A percentile compares a stretch with the other conserved stretches of the same genome.
These are phyloP conservation scores for Chaetops frenatus DNA, from an alignment of 2,113 vertebrate genomes.

Conservation along the genomic window DNA sequence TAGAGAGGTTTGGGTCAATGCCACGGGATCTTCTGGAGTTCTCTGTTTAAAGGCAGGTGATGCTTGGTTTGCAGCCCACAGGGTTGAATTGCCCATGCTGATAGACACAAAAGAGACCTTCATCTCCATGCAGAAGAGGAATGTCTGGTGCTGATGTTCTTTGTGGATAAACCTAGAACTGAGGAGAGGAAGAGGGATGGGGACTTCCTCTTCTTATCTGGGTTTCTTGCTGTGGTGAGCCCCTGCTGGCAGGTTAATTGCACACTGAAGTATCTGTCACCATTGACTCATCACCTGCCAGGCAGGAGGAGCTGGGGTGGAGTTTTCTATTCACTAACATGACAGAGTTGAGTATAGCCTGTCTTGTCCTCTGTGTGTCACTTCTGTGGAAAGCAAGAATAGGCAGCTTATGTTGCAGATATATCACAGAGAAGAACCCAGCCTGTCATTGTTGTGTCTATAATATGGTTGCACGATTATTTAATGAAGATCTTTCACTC, in stretches of 20 bases:
- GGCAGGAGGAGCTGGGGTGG: not conserved
- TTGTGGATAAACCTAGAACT: not conserved
- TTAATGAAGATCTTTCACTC: not conserved
- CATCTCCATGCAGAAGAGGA: not conserved
- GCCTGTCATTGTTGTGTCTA: not conserved
- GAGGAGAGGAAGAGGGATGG: not conserved
- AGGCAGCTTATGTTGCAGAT: not conserved
- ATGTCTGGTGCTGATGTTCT: not conserved
- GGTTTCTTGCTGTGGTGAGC: not conserved
- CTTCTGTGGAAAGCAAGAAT: not conserved
- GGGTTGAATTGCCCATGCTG: not conserved
- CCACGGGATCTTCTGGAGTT: not conserved
- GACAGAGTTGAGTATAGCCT: not conserved
- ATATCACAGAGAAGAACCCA: not conserved
- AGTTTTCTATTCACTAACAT: not conserved
- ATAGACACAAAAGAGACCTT: not conserved
- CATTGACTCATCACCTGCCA: not conserved
- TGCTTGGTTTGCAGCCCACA: not conserved
- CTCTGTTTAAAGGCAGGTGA: not conserved
- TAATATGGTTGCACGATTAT: not conserved
- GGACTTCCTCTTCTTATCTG: not conserved
- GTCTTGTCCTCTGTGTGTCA: not conserved
- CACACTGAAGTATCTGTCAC: not conserved
- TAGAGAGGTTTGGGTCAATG: not conserved
- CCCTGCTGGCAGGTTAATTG: slow-evolving; percentile 13